Base-by-base conservation (phyloP, 1,140 invertebrate genomes). In the Nebria ingens region DNA sequence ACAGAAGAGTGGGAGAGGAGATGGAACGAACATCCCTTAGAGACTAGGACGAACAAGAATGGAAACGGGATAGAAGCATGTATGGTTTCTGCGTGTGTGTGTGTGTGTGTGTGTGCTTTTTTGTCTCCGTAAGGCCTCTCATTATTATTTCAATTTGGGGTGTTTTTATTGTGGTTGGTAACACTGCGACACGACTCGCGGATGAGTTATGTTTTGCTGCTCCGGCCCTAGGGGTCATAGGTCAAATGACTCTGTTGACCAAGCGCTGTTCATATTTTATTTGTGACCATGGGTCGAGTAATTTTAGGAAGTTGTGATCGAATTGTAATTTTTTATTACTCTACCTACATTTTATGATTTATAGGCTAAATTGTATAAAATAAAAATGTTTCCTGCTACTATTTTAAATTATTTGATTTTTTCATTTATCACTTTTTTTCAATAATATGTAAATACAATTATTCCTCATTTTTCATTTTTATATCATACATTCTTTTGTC, bases 71-170 rank as follows among this genome's bases (percentile, higher is more conserved):
- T n/a, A n/a, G n/a, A n/a, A n/a, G n/a, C n/a, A n/a, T n/a, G n/a
- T n/a, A n/a, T 49, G 20, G 2, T 49, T 19, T 9, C 1, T 15
- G 2, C 11, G 42, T 49, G 19, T 49, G 6, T 2, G 20, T 49
- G 17, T 19, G 6, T 19, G 6, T n/a, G 42, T 19, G 17, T 15
- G 9, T 19, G 42, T 49, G 11, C 4, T 13, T 29, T 29, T 29
- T 29, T 29, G 25, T 29, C 25, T 29, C 25, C 13, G 25, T 13
- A 29, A 4, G 25, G 13, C 17, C 40, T 12, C 40, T 45, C 40
- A 45, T 45, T 45, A 45, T 45, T 45, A 45, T 45, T 45, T 45
- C 40, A 45, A 45, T 45, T 45, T 45, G 40, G 40, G 40, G 40
- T 45, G 40, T 45, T 45, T 45, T 45, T 45, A 45, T 45, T 45